Base-by-base conservation (phyloP, 2,888 invertebrate genomes). In the Salticus scenicus region DNA sequence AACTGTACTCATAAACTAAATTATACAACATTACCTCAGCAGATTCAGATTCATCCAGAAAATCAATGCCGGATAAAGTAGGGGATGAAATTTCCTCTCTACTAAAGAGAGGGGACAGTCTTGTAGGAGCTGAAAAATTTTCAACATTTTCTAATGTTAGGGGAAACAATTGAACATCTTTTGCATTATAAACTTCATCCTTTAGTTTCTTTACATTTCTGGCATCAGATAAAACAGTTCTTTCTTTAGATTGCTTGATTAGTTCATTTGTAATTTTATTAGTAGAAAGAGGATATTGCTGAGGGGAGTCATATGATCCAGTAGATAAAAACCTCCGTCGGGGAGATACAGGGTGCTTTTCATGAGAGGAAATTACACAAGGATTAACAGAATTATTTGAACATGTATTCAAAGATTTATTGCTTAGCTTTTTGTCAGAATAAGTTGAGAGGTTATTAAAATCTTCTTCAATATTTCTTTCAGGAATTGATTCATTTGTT, bases 61-160 rank as follows among this genome's bases (percentile, higher is more conserved):
- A 10, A 5, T 47, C n/a, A 47, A n/a, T 47, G 2, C 12, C 37
- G 67, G 24, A n/a, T 28, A 33, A 0, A 24, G 67, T 20, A 7
- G 80, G 69, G 0, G 80, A 74, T 28, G 37, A 27, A 30, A 80
- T 74, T 47, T 80, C 80, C 57, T 67, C 20, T 0, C 30, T 73
- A 51, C 80, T 80, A 33, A 80, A 80, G 20, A 80, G 80, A 30
- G 80, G 67, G 0, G 74, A 74, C 7, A 74, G 69, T n/a, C 28
- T 33, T 1, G 67, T 51, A 0, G 80, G 73, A 8, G 67, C 20
- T n/a, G 24, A 37, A n/a, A 4, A 2, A 28, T 1, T 67, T 31
- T 17, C 12, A 0, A 20, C 8, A n/a, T 33, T 67, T 33, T 67
- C 67, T 7, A 24, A n/a, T 37, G 37, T 20, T 5, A 30, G 30